Percentiles rank a stretch among this genome's conserved stretches.
phyloP scores from a whole-genome alignment of 2,113 vertebrate genomes.

The Clarias macrocephalus region DNA sequence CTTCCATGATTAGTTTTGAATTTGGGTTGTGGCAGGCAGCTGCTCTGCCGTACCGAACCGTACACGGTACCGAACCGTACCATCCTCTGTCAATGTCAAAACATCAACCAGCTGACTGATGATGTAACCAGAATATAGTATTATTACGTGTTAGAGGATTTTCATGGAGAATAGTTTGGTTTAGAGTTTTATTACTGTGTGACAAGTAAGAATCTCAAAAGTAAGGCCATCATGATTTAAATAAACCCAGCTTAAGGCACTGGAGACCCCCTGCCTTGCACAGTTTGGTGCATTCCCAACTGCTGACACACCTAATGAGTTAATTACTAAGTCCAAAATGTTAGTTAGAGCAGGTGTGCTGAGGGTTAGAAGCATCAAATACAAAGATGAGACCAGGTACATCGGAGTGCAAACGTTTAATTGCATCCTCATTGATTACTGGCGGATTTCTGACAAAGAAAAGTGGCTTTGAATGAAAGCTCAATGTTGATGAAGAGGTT shows the following conservation, averaged over 20 bases:
- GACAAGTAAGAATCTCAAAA: neutral
- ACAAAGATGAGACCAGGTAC: neutral
- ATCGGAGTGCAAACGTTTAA: neutral
- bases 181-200: neutral
- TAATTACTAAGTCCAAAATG: too few relatives aligned
- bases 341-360: neutral
- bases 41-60: too few relatives aligned
- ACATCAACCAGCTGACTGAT: neutral
- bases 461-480: neutral
- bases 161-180: too few relatives aligned
- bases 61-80: too few relatives aligned
- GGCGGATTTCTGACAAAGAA: neutral
- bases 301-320: constrained; percentile 10
- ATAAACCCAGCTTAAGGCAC: constrained; percentile 9
- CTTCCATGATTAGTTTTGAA: too few relatives aligned
- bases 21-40: too few relatives aligned
- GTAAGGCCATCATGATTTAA: neutral
- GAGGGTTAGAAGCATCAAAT: neutral
- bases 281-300: neutral
- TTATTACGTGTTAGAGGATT: neutral
- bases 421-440: neutral
- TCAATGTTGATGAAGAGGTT: neutral
- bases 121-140: neutral
- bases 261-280: neutral
- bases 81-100: too few relatives aligned